phyloP scores from a whole-genome alignment of 2,797 vertebrate species.

The Leuciscus waleckii region DNA sequence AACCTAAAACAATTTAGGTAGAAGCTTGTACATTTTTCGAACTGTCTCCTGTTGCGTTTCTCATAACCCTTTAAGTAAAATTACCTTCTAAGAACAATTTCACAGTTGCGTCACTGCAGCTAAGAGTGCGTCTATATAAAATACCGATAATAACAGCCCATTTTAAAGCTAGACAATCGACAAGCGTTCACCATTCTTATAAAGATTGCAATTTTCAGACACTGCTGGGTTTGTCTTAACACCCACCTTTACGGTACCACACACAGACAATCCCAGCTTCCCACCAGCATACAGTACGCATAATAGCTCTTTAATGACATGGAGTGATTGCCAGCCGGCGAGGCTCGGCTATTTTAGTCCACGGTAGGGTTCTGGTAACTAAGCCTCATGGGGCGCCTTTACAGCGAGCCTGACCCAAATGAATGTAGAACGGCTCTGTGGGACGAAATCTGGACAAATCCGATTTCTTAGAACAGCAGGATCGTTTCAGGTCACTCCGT shows the following conservation, averaged over 20 bases:
- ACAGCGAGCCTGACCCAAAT: slow-evolving; percentile 44
- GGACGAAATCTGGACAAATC: slow-evolving; percentile 11
- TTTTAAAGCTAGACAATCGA: slow-evolving; percentile 11
- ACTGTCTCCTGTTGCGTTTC: not conserved
- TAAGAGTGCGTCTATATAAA: not conserved
- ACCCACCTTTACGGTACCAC: slow-evolving; percentile 2
- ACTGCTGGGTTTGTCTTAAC: slow-evolving; percentile 26
- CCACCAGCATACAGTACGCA: slow-evolving; percentile 41
- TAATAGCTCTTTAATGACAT: slow-evolving; percentile 56
- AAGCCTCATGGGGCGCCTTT: slow-evolving; percentile 39
- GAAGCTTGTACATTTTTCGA: not conserved
- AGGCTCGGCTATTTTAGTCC: slow-evolving; percentile 41
- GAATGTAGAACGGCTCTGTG: slow-evolving; percentile 25
- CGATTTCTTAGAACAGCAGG: not conserved
- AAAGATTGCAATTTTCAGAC: slow-evolving; percentile 29
- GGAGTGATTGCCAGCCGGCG: slow-evolving; percentile 38
- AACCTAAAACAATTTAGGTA: not conserved
- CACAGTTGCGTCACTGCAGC: not conserved
- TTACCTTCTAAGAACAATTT: slow-evolving; percentile 8
- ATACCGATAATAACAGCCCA: slow-evolving; percentile 21
- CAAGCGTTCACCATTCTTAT: slow-evolving; percentile 1
- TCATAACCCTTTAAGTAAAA: not conserved
- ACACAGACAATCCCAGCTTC: not conserved
- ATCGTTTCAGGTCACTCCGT: slow-evolving; percentile 7
- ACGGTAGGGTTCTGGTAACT: slow-evolving; percentile 29